Conservation (phyloP, 2,113 vertebrate genomes). For the Notarius lentiginosus region DNA sequence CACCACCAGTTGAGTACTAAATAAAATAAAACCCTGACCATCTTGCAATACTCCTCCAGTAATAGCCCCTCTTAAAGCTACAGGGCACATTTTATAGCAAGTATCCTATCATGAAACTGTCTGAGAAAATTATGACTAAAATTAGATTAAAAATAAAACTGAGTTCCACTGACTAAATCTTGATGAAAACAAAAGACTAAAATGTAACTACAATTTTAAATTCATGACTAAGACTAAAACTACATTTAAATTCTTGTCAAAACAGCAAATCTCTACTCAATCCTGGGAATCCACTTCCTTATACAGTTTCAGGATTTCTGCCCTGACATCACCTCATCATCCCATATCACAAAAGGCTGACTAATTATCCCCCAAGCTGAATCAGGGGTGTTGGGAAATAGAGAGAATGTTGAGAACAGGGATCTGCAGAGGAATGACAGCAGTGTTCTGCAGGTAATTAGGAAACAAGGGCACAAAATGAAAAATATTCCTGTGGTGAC, state of each 20-base stretch:
- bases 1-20: too few species aligned
- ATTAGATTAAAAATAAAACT: too few species aligned
- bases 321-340: background rate
- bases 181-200: too few species aligned
- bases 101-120: too few species aligned
- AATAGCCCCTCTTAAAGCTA: too few species aligned
- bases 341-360: background rate
- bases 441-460: background rate
- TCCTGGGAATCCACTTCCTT: background rate
- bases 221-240: too few species aligned
- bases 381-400: background rate
- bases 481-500: background rate
- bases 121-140: too few species aligned
- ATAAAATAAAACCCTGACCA: too few species aligned
- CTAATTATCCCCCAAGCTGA: background rate
- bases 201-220: too few species aligned
- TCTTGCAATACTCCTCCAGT: too few species aligned
- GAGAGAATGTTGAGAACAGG: background rate
- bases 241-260: background rate
- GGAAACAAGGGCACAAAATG: background rate
- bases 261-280: background rate
- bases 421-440: background rate
- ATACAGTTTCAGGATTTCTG: background rate
- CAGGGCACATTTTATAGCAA: too few species aligned
- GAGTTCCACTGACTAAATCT: too few species aligned